These are phyloP conservation scores for Pseudachorutes palmiensis DNA, from an alignment of 1,140 invertebrate species.

Conservation along the genomic window DNA sequence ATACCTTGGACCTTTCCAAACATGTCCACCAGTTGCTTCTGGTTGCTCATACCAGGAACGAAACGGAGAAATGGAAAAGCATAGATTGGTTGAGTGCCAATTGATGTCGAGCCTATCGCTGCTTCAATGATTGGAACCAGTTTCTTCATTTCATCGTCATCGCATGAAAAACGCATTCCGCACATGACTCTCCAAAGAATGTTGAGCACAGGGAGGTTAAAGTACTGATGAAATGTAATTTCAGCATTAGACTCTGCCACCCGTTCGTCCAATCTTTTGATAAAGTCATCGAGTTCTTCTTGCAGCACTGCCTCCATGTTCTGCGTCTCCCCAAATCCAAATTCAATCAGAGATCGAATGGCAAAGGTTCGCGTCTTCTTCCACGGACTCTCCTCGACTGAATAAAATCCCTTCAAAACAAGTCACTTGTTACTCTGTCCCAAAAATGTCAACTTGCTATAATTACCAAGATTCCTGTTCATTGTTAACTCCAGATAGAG, in stretches of 20 bases:
- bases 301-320: slow-evolving; percentile 62
- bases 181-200: slow-evolving; percentile 41
- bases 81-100: slow-evolving; percentile 9
- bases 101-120: neutral
- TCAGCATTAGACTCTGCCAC: neutral
- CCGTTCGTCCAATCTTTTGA: neutral
- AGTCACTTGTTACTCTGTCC: neutral
- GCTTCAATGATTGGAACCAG: slow-evolving; percentile 7
- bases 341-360: slow-evolving; percentile 64
- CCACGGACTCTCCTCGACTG: slow-evolving; percentile 67
- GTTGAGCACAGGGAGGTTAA: slow-evolving; percentile 40
- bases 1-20: slow-evolving; percentile 13
- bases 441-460: neutral
- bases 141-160: slow-evolving; percentile 9
- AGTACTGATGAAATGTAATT: slow-evolving; percentile 1
- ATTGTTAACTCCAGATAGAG: slow-evolving; percentile 8
- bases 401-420: slow-evolving; percentile 51
- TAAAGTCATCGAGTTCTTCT: slow-evolving; percentile 54
- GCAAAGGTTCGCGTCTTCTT: slow-evolving; percentile 71
- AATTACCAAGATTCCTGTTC: slow-evolving; percentile 7
- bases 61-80: slow-evolving; percentile 12
- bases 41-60: neutral
- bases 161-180: slow-evolving; percentile 40
- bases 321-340: slow-evolving; percentile 62
- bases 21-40: neutral